These are phyloP conservation scores for Sciurus vulgaris DNA, from an alignment of 2,797 vertebrate species.

Conservation along the genomic window DNA sequence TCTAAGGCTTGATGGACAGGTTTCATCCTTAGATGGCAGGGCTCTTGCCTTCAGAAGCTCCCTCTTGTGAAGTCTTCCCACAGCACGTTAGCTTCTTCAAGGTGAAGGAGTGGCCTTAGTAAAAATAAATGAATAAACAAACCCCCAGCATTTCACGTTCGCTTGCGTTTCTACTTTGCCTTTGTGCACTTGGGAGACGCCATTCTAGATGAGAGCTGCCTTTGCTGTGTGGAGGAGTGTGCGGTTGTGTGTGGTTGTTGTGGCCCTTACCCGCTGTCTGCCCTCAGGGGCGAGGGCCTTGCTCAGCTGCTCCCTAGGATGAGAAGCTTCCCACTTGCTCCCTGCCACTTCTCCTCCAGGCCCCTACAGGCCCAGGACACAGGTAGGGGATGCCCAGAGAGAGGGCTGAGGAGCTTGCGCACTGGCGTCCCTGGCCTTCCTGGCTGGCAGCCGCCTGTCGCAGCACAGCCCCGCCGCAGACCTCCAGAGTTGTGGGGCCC, in stretches of 20 bases:
- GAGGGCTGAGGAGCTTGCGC: neutral
- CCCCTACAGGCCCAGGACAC: neutral
- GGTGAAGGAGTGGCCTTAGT: neutral
- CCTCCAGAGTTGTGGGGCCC: conserved; percentile 20
- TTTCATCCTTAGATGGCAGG: neutral
- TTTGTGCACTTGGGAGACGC: neutral
- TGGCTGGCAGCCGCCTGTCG: neutral
- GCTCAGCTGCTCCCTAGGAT: neutral
- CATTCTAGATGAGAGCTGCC: fast-evolving
- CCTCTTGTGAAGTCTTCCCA: neutral
- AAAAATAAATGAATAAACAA: neutral
- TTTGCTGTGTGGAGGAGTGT: neutral
- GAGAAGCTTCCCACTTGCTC: neutral
- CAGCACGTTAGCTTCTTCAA: neutral
- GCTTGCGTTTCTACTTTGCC: neutral
- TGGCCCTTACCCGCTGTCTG: neutral
- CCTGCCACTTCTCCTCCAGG: neutral
- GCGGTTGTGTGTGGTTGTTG: neutral
- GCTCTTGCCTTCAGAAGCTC: neutral
- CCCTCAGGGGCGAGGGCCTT: neutral
- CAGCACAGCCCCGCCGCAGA: neutral
- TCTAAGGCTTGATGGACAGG: neutral
- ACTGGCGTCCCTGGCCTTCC: neutral
- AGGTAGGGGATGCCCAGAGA: neutral
- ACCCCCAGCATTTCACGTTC: neutral